phyloP scores from a whole-genome alignment of 2,888 invertebrate species.

The Tetropium fuscum region DNA sequence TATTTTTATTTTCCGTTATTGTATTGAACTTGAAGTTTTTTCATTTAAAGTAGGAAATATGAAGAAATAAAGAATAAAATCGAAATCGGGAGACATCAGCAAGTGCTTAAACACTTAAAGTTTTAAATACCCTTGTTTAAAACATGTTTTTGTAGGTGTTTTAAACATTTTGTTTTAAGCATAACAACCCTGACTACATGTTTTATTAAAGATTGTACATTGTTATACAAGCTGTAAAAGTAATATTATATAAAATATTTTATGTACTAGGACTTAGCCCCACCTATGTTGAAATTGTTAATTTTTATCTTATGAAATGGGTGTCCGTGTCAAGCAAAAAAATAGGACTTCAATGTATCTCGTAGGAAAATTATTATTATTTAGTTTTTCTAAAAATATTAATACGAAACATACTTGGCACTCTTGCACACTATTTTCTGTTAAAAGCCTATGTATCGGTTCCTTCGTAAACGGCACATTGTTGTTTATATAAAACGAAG shows the following conservation, averaged over 20 bases:
- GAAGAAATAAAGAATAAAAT: too few relatives aligned
- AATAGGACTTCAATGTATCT: constrained; percentile 8
- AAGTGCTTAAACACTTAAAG: too few relatives aligned
- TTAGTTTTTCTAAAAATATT: constrained; percentile 8
- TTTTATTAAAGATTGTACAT: too few relatives aligned
- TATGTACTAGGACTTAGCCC: neutral
- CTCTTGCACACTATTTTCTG: neutral
- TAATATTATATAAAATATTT: neutral
- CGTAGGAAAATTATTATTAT: constrained; percentile 4
- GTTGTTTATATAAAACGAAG: neutral
- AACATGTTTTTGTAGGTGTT: too few relatives aligned
- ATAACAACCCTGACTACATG: too few relatives aligned
- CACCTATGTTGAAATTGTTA: neutral
- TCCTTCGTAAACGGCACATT: constrained; percentile 3
- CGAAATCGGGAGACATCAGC: too few relatives aligned
- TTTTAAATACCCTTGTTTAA: too few relatives aligned
- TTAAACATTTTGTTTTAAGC: too few relatives aligned
- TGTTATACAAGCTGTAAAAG: too few relatives aligned
- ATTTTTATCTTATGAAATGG: neutral
- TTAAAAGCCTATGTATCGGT: neutral
- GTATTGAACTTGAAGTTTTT: too few relatives aligned
- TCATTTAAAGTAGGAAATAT: too few relatives aligned
- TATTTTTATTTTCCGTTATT: too few relatives aligned
- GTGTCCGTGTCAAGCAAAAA: constrained; percentile 17
- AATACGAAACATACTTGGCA: constrained; percentile 11